phyloP scores from a whole-genome alignment of 1,140 invertebrate species.

The Holotrichia oblita region DNA sequence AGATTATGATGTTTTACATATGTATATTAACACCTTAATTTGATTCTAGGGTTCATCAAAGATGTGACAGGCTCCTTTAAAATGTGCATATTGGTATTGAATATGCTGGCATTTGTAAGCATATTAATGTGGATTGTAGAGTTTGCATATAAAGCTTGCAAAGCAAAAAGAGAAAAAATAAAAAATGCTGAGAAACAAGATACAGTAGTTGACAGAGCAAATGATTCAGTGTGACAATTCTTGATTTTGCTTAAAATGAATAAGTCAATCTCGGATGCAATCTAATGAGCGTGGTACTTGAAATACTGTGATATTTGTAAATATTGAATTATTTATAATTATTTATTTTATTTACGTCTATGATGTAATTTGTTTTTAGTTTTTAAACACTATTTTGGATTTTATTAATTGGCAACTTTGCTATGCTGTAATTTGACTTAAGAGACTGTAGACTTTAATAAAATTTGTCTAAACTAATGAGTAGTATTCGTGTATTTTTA shows the following conservation, averaged over 20 bases:
- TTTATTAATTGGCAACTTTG: too few species aligned
- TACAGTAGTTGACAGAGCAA: too few species aligned
- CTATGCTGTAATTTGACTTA: too few species aligned
- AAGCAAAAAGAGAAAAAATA: background rate
- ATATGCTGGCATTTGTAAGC: background rate
- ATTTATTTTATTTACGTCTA: too few species aligned
- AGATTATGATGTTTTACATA: background rate
- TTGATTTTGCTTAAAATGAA: too few species aligned
- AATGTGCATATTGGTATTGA: conserved; percentile 2
- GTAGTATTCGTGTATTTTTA: too few species aligned
- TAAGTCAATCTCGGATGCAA: background rate
- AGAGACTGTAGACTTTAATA: too few species aligned
- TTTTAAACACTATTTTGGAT: too few species aligned
- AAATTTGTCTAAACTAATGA: too few species aligned
- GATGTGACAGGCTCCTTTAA: conserved; percentile 5
- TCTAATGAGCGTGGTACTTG: background rate
- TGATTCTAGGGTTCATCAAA: background rate
- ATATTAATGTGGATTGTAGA: background rate
- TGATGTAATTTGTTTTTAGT: too few species aligned
- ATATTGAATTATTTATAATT: background rate
- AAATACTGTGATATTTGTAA: conserved; percentile 2
- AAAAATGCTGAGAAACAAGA: background rate
- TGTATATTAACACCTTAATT: background rate
- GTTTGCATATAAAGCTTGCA: background rate
- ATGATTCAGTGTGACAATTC: too few species aligned